Conservation (phyloP, 1,140 invertebrate species). For the Drosophila obscura region DNA sequence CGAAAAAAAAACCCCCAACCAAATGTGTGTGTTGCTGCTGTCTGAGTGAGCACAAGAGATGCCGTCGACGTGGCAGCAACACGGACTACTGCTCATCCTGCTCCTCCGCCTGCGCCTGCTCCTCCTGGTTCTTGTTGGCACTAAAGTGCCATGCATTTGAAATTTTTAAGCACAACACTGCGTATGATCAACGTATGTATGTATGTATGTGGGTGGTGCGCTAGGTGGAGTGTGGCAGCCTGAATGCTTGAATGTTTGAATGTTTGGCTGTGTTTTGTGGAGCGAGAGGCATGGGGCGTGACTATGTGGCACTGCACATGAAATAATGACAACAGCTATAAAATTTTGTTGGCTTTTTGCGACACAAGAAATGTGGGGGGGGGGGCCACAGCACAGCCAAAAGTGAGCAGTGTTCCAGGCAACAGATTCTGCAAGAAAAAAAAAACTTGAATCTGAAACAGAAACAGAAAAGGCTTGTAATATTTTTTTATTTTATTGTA, state of each 20-base stretch:
- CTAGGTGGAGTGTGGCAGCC: not conserved
- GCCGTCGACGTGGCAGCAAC: constrained; percentile 8
- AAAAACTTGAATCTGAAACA: not conserved
- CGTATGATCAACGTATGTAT: constrained; percentile 59
- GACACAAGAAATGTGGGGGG: constrained; percentile 27
- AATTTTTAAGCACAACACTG: constrained; percentile 65
- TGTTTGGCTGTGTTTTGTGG: not conserved
- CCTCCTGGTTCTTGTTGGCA: not conserved
- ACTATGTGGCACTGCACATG: constrained; percentile 54
- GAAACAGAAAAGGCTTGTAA: too few relatives aligned
- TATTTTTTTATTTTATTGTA: too few relatives aligned
- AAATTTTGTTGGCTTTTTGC: constrained; percentile 66
- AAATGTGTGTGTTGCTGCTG: constrained; percentile 35
- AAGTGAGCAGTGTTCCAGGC: constrained; percentile 23
- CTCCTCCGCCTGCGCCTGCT: constrained; percentile 3
- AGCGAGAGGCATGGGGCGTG: constrained; percentile 13
- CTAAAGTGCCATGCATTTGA: constrained; percentile 64
- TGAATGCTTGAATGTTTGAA: constrained; percentile 1
- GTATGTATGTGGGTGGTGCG: not conserved
- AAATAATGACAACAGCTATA: constrained; percentile 66
- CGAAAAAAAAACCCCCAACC: too few relatives aligned
- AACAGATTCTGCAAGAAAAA: constrained; percentile 9
- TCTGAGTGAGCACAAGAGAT: constrained; percentile 49
- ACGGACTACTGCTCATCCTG: constrained; percentile 5
- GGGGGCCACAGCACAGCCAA: constrained; percentile 1